Conservation (phyloP, 2,888 invertebrate species). For the Drosophila hamatofila region DNA sequence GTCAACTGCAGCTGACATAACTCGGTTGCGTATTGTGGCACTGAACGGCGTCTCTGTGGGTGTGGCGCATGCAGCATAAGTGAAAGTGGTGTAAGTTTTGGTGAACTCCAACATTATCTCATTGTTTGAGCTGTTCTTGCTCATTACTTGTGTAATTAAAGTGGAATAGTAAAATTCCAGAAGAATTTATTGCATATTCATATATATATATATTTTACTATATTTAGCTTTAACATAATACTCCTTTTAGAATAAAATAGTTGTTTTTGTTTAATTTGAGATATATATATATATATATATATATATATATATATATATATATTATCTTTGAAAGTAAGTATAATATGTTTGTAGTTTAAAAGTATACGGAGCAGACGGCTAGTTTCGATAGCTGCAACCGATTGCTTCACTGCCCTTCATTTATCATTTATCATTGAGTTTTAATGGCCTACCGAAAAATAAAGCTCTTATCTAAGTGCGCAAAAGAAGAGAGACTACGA, state of each 20-base stretch:
- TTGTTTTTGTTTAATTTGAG: too few species aligned
- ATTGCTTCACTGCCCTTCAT: conserved; percentile 4
- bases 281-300: too few species aligned
- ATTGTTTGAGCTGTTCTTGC: not conserved
- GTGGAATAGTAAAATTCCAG: too few species aligned
- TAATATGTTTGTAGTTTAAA: too few species aligned
- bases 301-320: too few species aligned
- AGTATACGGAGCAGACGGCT: conserved; percentile 17
- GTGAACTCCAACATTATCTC: not conserved
- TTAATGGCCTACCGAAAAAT: conserved; percentile 52
- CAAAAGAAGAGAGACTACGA: conserved; percentile 44
- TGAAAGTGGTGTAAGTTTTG: conserved; percentile 38
- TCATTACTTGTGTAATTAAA: not conserved
- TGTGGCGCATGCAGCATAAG: conserved; percentile 21
- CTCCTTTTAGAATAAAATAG: too few species aligned
- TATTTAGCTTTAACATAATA: too few species aligned
- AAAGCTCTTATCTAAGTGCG: conserved; percentile 71
- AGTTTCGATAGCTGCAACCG: conserved; percentile 3
- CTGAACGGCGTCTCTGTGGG: conserved; percentile 26
- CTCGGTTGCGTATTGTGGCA: conserved; percentile 9
- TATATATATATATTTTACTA: too few species aligned
- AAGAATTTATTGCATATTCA: too few species aligned
- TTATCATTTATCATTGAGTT: conserved; percentile 43
- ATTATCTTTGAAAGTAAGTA: too few species aligned
- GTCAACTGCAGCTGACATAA: conserved; percentile 60